These are phyloP conservation scores for Tichodroma muraria DNA, from an alignment of 2,113 vertebrate genomes.

Conservation along the genomic window DNA sequence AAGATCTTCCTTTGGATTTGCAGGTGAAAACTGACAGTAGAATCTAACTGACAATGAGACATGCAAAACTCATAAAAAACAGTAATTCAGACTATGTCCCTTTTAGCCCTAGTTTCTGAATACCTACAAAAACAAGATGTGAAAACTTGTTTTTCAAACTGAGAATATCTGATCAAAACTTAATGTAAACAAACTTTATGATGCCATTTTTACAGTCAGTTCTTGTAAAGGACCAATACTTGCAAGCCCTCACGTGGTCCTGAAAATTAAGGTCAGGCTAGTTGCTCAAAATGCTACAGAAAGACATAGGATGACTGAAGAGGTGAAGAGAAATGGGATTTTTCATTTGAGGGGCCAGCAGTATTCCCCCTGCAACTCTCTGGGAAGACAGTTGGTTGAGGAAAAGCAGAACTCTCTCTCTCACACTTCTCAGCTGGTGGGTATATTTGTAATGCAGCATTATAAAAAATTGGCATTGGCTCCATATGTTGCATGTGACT, in stretches of 20 bases:
- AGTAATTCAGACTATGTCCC: background rate
- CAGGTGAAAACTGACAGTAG: background rate
- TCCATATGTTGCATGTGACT: conserved; percentile 51
- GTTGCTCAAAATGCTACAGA: background rate
- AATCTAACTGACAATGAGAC: background rate
- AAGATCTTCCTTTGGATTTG: background rate
- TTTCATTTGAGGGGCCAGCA: background rate
- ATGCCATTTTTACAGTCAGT: background rate
- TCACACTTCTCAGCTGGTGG: conserved; percentile 55
- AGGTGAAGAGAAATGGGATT: background rate
- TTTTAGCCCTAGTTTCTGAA: background rate
- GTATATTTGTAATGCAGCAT: conserved; percentile 53
- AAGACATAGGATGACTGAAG: background rate
- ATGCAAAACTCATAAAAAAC: background rate
- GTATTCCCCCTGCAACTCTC: background rate
- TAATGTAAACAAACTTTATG: background rate
- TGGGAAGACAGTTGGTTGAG: conserved; percentile 36
- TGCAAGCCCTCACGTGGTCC: background rate
- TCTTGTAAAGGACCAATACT: background rate
- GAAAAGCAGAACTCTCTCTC: conserved; percentile 12
- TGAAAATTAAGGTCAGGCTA: background rate
- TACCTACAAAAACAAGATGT: background rate
- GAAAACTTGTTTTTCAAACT: background rate
- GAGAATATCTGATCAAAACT: background rate
- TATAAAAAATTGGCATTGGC: conserved; percentile 48